Evolutionary conservation across 2,797 vertebrate species (phyloP), one percentile per base, ranked within the genome.

Genomic region (Discoglossus pictus): DNA sequence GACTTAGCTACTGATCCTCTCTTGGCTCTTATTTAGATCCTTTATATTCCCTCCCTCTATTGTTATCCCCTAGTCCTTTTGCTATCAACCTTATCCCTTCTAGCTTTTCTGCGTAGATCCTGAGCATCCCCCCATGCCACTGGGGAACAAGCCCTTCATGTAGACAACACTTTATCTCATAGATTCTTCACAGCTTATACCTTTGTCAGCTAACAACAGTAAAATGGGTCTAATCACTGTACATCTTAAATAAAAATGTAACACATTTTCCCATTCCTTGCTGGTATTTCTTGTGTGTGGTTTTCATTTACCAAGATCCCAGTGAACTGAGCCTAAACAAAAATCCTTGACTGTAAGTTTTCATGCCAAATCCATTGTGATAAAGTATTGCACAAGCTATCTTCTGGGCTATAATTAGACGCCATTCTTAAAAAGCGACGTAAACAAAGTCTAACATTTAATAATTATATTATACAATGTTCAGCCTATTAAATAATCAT

Each of bases 1-100:
- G 34, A 35, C 56, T 61, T 68, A 61, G 53, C 56, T 27, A 35
- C 56, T 54, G 56, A 61, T 68, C 56, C 27, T 46, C 60, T 44
- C 50, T 68, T 59, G 61, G 27, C 55, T 53, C 23, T n/a, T 61
- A 53, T 35, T 53, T 40, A 47, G 27, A 60, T 36, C 21, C 24
- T 53, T 35, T 36, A 42, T 35, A 16, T 17, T 20, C 16, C 51
- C 15, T 53, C 31, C 51, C 51, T 20, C 56, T 48, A 68, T 68
- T 68, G 48, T 61, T 36, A 27, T 54, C 20, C 40, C 25, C 18
- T 38, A 53, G 56, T 15, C 46, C 13, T 68, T 68, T 53, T 23
- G 44, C 34, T 52, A 68, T 46, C 27, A 40, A 36, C 17, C 52
- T 60, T 59, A 68, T 60, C 55, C 55, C 50, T 48, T 46, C 51